These are phyloP conservation scores for Xestoiulus laeticollis DNA, from an alignment of 2,888 invertebrate genomes.

Conservation along the genomic window DNA sequence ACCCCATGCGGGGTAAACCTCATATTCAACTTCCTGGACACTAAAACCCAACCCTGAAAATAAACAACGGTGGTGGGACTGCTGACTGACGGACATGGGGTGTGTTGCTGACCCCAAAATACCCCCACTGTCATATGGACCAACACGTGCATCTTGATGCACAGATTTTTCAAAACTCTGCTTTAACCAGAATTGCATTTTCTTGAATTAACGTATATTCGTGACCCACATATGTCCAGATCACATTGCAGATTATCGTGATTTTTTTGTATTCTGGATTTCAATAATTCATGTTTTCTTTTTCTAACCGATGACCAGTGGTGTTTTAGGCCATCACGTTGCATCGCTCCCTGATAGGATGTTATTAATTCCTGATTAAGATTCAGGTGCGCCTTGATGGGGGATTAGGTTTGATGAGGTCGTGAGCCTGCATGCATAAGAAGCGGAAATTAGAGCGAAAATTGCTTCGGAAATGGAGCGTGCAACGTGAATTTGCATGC, in stretches of 20 bases:
- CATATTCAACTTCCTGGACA: slow-evolving; percentile 16
- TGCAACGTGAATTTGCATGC: neutral
- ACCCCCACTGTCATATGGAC: neutral
- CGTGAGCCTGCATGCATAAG: neutral
- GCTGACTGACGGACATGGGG: neutral
- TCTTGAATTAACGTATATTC: too few relatives aligned
- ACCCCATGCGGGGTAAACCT: neutral
- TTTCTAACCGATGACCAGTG: neutral
- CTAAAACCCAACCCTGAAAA: neutral
- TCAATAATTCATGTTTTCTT: neutral
- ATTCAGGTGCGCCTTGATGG: neutral
- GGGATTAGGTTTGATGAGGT: neutral
- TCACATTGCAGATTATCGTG: neutral
- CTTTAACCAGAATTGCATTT: too few relatives aligned
- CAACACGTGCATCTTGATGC: neutral
- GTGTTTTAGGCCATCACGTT: neutral
- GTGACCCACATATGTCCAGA: neutral
- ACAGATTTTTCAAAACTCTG: too few relatives aligned
- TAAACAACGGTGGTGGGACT: slow-evolving; percentile 4
- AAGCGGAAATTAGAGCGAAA: neutral
- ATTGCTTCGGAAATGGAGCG: neutral
- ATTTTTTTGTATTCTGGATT: neutral
- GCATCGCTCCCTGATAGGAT: neutral
- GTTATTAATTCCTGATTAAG: neutral
- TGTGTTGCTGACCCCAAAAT: neutral